These are phyloP conservation scores for Bombus confusus DNA, from an alignment of 1,140 invertebrate species.

Conservation along the genomic window DNA sequence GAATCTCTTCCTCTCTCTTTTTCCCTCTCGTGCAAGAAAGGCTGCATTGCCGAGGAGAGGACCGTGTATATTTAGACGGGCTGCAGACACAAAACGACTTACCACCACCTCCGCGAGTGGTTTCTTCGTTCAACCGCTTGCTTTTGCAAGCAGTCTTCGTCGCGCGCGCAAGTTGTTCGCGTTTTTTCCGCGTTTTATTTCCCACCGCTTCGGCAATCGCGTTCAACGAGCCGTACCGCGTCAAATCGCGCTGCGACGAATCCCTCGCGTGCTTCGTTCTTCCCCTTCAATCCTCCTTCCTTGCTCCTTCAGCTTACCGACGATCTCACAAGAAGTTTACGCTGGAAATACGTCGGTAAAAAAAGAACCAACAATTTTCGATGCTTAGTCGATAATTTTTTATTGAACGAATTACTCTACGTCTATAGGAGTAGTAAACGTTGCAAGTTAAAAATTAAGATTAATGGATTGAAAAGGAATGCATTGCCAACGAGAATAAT, in stretches of 20 bases:
- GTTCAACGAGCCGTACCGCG: background rate
- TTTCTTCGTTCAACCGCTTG: slow-evolving; percentile 34
- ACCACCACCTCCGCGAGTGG: slow-evolving; percentile 69
- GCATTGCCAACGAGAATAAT: background rate
- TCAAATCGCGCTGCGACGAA: background rate
- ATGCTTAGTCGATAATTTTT: background rate
- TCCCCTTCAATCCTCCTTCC: no score
- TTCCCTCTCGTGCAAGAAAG: slow-evolving; percentile 31
- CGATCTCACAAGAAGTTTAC: background rate
- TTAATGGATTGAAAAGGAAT: slow-evolving; percentile 19
- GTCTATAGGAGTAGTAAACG: background rate
- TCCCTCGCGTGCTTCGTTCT: background rate
- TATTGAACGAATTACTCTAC: background rate
- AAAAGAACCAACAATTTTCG: no score
- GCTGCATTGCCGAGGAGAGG: slow-evolving; percentile 61
- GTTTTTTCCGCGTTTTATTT: slow-evolving; percentile 23
- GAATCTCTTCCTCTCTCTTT: no score
- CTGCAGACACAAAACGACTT: slow-evolving; percentile 78
- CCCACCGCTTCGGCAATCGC: slow-evolving; percentile 16
- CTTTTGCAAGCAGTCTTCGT: slow-evolving; percentile 15
- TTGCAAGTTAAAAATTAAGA: background rate
- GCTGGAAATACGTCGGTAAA: background rate
- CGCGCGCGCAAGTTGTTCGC: background rate
- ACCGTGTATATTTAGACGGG: slow-evolving; percentile 76
- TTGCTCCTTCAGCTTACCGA: background rate